Evolutionary conservation across 92 coral and sea anemone species (phyloP).

Genomic region (Metridium senile): DNA sequence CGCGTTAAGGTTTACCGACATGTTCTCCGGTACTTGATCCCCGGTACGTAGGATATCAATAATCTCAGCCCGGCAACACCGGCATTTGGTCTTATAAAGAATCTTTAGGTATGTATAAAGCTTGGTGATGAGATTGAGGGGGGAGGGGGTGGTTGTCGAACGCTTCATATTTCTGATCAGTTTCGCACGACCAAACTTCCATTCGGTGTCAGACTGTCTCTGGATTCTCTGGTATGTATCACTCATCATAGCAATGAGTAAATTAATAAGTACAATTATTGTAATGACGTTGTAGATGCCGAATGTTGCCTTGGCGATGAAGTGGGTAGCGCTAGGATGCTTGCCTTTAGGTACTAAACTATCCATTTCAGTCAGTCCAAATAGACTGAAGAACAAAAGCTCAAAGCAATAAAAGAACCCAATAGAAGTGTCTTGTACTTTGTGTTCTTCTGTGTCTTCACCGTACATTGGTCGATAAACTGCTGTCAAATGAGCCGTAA

Average conservation of each 20-base stretch:
- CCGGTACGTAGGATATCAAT: slow-evolving; percentile 88
- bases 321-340: slow-evolving; percentile 52
- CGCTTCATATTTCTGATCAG: slow-evolving; percentile 97
- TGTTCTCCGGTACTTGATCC: slow-evolving; percentile 74
- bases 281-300: slow-evolving; percentile 93
- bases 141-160: slow-evolving; percentile 97
- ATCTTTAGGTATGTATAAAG: slow-evolving; percentile 70
- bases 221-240: slow-evolving; percentile 99
- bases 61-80: slow-evolving; percentile 91
- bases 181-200: slow-evolving; percentile 99
- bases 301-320: slow-evolving; percentile 76
- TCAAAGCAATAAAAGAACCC: slow-evolving; percentile 75
- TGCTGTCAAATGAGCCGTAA: slow-evolving; percentile 95
- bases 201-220: slow-evolving; percentile 92
- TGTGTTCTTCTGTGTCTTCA: slow-evolving; percentile 19
- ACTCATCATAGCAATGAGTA: slow-evolving; percentile 99
- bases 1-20: slow-evolving; percentile 65
- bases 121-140: slow-evolving; percentile 88
- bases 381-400: slow-evolving; percentile 85
- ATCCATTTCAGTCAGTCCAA: slow-evolving; percentile 78
- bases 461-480: slow-evolving; percentile 81
- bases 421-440: slow-evolving; percentile 20
- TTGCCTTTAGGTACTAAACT: slow-evolving; percentile 38
- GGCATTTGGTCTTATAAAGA: slow-evolving; percentile 72
- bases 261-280: slow-evolving; percentile 86